Percentiles rank a stretch among this genome's conserved stretches.
Conservation (phyloP, 2,113 vertebrate species). For the Gopherus evgoodei region DNA sequence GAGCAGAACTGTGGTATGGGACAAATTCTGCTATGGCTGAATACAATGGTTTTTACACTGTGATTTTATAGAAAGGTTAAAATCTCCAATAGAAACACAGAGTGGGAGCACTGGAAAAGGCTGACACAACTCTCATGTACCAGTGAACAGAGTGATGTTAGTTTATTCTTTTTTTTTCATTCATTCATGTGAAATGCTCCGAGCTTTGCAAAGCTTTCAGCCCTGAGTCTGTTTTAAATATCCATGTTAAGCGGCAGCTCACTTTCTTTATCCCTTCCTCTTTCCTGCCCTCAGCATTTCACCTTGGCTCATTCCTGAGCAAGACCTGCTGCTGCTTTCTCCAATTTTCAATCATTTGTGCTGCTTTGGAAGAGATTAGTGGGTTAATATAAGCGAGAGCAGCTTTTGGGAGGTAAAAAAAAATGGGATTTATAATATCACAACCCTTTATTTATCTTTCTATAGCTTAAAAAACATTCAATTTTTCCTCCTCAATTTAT, state of each 20-base stretch:
- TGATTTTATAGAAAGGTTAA: not conserved
- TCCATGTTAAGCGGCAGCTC: not conserved
- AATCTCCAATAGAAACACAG: not conserved
- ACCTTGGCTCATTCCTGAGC: not conserved
- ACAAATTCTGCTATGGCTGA: not conserved
- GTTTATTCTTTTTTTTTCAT: not conserved
- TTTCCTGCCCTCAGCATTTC: conserved; percentile 25
- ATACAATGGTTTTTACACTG: accelerated
- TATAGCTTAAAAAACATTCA: not conserved
- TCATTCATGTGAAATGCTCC: not conserved
- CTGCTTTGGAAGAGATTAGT: conserved; percentile 39
- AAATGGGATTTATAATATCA: conserved; percentile 8
- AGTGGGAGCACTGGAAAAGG: not conserved
- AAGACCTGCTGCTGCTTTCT: conserved; percentile 5
- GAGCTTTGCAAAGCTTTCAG: not conserved
- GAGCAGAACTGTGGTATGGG: not conserved
- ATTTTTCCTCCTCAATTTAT: conserved; percentile 1
- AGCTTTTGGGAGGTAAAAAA: not conserved
- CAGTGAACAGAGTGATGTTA: not conserved
- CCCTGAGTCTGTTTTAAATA: not conserved
- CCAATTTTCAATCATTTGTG: not conserved
- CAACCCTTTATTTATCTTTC: conserved; percentile 27
- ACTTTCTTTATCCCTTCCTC: not conserved
- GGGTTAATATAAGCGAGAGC: conserved; percentile 29
- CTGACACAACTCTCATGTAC: too few relatives aligned